Conservation (phyloP, 2,797 vertebrate genomes). For the Epinephelus awoara region DNA sequence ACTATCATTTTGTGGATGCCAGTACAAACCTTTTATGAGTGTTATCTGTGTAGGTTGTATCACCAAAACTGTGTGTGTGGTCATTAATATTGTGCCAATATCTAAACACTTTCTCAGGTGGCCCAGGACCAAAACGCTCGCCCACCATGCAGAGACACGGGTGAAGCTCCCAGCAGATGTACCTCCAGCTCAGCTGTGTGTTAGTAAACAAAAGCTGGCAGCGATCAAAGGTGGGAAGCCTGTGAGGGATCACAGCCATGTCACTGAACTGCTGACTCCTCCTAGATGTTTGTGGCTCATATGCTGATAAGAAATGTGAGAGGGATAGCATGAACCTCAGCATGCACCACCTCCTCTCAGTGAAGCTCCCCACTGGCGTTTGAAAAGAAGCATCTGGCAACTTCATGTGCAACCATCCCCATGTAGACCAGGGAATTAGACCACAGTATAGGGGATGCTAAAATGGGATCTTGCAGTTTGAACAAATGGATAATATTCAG, state of each 20-base stretch:
- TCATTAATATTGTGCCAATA: slow-evolving; percentile 9
- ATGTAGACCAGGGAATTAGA: slow-evolving; percentile 13
- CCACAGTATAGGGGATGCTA: background rate
- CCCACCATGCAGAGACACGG: background rate
- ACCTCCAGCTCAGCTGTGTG: slow-evolving; percentile 9
- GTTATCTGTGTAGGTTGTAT: background rate
- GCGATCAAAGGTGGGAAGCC: slow-evolving; percentile 12
- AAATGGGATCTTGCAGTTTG: background rate
- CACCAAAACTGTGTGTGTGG: background rate
- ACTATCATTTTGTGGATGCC: slow-evolving; percentile 10
- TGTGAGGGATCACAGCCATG: slow-evolving; percentile 25
- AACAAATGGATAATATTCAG: background rate
- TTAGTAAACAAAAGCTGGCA: slow-evolving; percentile 38
- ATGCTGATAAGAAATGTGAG: slow-evolving; percentile 11
- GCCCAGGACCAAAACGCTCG: slow-evolving; percentile 22
- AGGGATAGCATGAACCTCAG: slow-evolving; percentile 29
- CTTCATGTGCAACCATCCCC: slow-evolving; percentile 25
- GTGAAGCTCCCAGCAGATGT: slow-evolving; percentile 30
- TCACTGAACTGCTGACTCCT: slow-evolving; percentile 27
- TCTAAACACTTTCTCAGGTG: background rate
- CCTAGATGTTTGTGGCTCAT: slow-evolving; percentile 3
- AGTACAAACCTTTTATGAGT: slow-evolving; percentile 2
- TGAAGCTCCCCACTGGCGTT: slow-evolving; percentile 12
- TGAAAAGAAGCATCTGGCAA: slow-evolving; percentile 20
- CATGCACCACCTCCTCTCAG: background rate